Evolutionary conservation across 2,113 vertebrate genomes (phyloP).

Genomic region (Tachysurus vachellii): DNA sequence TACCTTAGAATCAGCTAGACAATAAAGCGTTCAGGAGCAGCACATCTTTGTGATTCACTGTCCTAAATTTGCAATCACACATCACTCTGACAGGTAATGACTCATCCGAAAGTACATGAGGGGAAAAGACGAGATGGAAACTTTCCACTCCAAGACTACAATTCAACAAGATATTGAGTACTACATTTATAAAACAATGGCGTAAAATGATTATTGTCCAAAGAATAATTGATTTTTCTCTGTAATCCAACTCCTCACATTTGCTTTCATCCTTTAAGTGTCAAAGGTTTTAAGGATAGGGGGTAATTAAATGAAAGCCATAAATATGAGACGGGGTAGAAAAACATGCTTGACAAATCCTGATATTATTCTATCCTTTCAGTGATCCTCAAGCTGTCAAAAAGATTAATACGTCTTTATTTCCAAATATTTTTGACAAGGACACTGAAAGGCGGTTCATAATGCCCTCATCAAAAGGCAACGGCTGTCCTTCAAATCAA

Average conservation of each 20-base stretch:
- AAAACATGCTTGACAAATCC: not conserved
- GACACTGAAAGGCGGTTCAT: constrained; percentile 11
- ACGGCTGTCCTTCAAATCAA: constrained; percentile 49
- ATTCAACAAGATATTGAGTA: not conserved
- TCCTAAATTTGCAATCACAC: constrained; percentile 17
- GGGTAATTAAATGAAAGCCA: not conserved
- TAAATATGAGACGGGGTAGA: not conserved
- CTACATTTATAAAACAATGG: not conserved
- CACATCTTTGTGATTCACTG: constrained; percentile 26
- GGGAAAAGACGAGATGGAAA: not conserved
- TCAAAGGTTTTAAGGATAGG: not conserved
- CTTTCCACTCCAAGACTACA: not conserved
- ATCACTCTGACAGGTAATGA: constrained; percentile 29
- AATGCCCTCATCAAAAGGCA: constrained; percentile 21
- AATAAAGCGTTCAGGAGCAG: constrained; percentile 2
- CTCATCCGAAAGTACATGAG: constrained; percentile 22
- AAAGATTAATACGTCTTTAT: not conserved
- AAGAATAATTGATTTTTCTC: not conserved
- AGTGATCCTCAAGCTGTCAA: not conserved
- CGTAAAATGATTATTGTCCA: not conserved
- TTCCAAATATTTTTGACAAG: constrained; percentile 18
- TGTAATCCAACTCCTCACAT: too few species aligned
- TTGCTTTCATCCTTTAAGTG: not conserved
- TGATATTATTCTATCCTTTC: not conserved
- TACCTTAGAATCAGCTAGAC: not conserved